A percentile compares a stretch with the other conserved stretches of the same genome.
These are phyloP conservation scores for Chelonus insularis DNA, from an alignment of 1,140 invertebrate genomes.

Conservation along the genomic window DNA sequence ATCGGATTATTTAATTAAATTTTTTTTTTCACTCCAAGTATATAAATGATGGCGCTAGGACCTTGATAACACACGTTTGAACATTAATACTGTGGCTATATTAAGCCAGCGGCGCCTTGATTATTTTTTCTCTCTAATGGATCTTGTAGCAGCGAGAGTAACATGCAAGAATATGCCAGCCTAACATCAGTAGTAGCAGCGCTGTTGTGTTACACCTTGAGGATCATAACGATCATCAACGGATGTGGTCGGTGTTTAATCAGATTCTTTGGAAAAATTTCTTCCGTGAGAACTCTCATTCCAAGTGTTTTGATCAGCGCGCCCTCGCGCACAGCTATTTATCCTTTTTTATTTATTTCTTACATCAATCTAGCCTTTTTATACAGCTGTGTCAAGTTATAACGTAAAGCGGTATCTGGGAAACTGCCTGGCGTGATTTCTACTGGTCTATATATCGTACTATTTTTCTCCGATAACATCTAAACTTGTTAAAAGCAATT, in stretches of 20 bases:
- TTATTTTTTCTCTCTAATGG: slow-evolving; percentile 21
- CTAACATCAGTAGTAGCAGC: slow-evolving; percentile 39
- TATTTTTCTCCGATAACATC: too few relatives aligned
- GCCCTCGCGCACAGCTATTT: neutral
- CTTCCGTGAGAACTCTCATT: slow-evolving; percentile 55
- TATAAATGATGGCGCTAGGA: neutral
- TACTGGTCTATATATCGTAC: too few relatives aligned
- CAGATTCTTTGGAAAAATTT: slow-evolving; percentile 51
- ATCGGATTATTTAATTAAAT: neutral
- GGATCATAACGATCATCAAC: slow-evolving; percentile 53
- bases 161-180: slow-evolving; percentile 51
- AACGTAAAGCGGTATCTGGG: too few relatives aligned
- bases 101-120: slow-evolving; percentile 29
- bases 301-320: slow-evolving; percentile 25
- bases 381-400: too few relatives aligned
- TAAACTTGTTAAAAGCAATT: too few relatives aligned
- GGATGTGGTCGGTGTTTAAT: slow-evolving; percentile 59
- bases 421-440: too few relatives aligned
- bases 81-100: neutral
- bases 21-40: neutral
- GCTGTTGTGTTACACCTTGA: slow-evolving; percentile 39
- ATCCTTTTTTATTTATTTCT: neutral
- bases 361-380: too few relatives aligned
- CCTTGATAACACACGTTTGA: slow-evolving; percentile 11
- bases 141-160: slow-evolving; percentile 33